Base-by-base conservation (phyloP, 1,140 invertebrate genomes). In the Bombus breviceps region DNA sequence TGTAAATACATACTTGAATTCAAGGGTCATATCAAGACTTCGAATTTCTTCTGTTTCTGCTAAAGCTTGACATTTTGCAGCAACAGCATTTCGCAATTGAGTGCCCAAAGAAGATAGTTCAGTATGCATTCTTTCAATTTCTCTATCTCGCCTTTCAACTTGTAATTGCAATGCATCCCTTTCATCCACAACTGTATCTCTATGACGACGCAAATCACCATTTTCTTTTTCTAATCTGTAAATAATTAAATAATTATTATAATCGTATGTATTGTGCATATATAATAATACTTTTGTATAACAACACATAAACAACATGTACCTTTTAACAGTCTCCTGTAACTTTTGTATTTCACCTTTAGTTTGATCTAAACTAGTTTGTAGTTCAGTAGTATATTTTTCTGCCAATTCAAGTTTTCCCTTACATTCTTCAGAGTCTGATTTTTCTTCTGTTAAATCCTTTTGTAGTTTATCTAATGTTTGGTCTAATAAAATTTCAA, bases 11-110 rank as follows among this genome's bases (percentile, higher is more conserved):
- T 89, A 95, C 94, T 97, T 97, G 92, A 97, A 97, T 86, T 98
- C 97, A 39, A 98, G 93, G 18, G 97, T 96, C 39, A 98, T 95
- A 94, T 98, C 97, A 91, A 97, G 97, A 87, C 97, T 97, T 88
- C 97, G 96, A 34, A 98, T 95, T 95, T 98, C 98, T 95, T 98
- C 97, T 76, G 97, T 96, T 74, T 97, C 96, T 32, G 97, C 96
- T 41, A 98, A 93, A 12, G 98, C 98, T 95, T 98, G 97, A 95
- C 97, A 98, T 95, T 98, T 98, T 9, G 97, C 96, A 86, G 96
- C 95, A 82, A 98, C 96, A 62, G 97, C 97, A 74, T 94, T 89
- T 91, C 97, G 96, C 37, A 98, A 92, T 92, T 98, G 97, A 89
- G 96, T 95, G 22, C 96, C 95, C 57, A 97, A 93, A 5, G 96